Evolutionary conservation across 2,888 invertebrate species (phyloP), one percentile per base, ranked within the genome.

Genomic region (Tipula lateralis): DNA sequence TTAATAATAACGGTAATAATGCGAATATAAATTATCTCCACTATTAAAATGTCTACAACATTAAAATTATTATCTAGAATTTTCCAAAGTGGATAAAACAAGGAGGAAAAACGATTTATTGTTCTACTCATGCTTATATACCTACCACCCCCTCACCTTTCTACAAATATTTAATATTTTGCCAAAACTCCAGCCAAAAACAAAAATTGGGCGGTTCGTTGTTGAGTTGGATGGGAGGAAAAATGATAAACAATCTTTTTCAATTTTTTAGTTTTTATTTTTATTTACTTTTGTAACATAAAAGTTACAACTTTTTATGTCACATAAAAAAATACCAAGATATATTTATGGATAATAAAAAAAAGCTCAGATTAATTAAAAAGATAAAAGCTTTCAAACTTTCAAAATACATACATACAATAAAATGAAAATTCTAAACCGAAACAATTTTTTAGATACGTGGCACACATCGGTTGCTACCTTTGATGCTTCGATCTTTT

Each of bases 401-500:
- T 66, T 24, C 19, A 66, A 66, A 44, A 44, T n/a, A n/a, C 19
- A 19, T 24, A 66, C 66, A 9, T 24, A 12, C 24, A 24, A 24
- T 66, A 66, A 66, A 66, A 66, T n/a, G 16, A 16, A 6, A 50
- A 39, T 39, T 39, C n/a, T 39, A 50, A n/a, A 50, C n/a, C 66
- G 66, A 19, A 19, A n/a, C n/a, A n/a, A n/a, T n/a, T n/a, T 66
- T 66, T 66, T 84, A 84, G 2, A 29, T 12, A 84, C 84, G 84
- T 32, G 84, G 85, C 6, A 94, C 89, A 87, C 95, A 95, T 7
- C 90, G 88, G 83, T 93, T 92, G n/a, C 93, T 92, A 1, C 93
- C 93, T 87, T 93, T 94, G 0, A 92, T 91, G 30, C 91, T 92
- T 86, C 90, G 89, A 87, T 94, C 93, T 87, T 94, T 94, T 84